A percentile compares a stretch with the other conserved stretches of the same genome.
Evolutionary conservation across 2,888 invertebrate species (phyloP).

Genomic region (Belgica antarctica): DNA sequence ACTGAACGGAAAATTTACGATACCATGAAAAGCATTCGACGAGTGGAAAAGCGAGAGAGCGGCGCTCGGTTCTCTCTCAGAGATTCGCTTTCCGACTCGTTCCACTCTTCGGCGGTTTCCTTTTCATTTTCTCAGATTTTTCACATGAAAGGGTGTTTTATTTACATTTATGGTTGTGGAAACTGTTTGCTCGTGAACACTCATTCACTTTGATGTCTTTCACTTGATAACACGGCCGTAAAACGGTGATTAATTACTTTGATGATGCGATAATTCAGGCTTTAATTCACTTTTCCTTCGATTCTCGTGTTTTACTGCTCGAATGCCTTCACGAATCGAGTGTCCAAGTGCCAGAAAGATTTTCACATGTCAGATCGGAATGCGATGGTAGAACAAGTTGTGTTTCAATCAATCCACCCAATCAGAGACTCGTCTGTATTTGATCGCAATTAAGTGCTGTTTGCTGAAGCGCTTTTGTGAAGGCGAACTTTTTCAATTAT

Average conservation of each 20-base stretch:
- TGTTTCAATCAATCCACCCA: not conserved
- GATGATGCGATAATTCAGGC: constrained; percentile 30
- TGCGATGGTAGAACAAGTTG: not conserved
- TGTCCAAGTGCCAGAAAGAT: not conserved
- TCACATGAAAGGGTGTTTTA: constrained; percentile 24
- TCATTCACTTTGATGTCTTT: constrained; percentile 5
- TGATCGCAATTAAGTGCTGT: not conserved
- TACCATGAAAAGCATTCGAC: not conserved
- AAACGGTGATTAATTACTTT: constrained; percentile 40
- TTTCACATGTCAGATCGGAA: not conserved
- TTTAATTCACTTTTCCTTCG: not conserved
- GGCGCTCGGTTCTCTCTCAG: not conserved
- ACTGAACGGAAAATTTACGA: constrained; percentile 14
- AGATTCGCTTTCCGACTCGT: constrained; percentile 1
- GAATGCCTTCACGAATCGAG: not conserved
- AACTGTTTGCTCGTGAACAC: constrained; percentile 9
- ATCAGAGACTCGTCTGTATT: not conserved
- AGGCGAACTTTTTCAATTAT: not conserved
- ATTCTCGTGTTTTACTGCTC: not conserved
- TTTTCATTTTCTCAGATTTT: not conserved
- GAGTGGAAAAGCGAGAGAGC: constrained; percentile 26
- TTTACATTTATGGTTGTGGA: constrained; percentile 14
- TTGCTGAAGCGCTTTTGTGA: not conserved
- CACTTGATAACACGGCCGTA: constrained; percentile 22
- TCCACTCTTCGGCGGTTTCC: not conserved